Conservation (phyloP, 2,797 vertebrate genomes). For the Todus mexicanus region DNA sequence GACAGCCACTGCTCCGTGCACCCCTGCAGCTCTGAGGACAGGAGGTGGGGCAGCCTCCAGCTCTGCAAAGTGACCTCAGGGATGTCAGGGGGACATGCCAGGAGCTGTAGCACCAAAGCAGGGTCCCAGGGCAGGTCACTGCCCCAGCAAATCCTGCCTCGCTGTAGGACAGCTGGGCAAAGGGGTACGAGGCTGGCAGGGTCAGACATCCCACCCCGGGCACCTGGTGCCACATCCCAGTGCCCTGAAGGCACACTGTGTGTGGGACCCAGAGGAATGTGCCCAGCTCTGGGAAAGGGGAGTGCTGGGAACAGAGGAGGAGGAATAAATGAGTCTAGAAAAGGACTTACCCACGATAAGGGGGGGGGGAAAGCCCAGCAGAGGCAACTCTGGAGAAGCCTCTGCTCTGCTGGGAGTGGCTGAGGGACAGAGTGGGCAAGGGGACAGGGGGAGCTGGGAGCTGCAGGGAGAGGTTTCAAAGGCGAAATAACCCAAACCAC, state of each 20-base stretch:
- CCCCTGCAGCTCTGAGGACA: background rate
- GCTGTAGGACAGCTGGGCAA: background rate
- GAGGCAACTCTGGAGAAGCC: background rate
- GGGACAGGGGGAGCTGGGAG: background rate
- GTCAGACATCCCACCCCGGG: background rate
- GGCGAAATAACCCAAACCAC: background rate
- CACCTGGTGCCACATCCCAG: background rate
- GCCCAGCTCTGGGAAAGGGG: background rate
- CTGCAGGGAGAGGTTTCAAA: background rate
- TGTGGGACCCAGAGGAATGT: background rate
- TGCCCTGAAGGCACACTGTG: background rate
- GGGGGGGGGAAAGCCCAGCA: background rate
- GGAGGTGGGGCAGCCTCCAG: background rate
- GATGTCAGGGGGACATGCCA: fast-evolving
- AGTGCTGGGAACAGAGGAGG: background rate
- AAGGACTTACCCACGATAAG: background rate
- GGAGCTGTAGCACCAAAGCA: background rate
- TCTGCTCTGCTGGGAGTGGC: background rate
- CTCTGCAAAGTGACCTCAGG: background rate
- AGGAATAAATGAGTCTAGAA: background rate
- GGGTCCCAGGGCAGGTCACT: background rate
- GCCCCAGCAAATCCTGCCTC: background rate
- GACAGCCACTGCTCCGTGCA: background rate
- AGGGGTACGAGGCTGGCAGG: background rate
- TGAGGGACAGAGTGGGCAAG: background rate